Conservation (phyloP, 2,113 vertebrate species). For the Triplophysa rosa region DNA sequence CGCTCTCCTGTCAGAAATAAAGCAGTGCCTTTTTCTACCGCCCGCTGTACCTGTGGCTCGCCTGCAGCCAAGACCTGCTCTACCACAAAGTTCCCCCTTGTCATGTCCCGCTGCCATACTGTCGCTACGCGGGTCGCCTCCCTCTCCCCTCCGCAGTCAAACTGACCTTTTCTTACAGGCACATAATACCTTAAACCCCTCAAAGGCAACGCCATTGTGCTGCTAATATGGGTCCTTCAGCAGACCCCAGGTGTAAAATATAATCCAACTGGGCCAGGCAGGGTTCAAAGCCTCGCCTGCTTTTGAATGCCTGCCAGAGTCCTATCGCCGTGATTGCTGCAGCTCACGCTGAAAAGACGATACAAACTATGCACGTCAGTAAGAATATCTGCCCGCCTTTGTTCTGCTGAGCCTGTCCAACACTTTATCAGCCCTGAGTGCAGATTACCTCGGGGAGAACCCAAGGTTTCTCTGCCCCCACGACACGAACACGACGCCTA, state of each 20-base stretch:
- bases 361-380: constrained; percentile 72
- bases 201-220: constrained; percentile 62
- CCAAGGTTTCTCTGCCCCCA: constrained; percentile 61
- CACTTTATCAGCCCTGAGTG: constrained; percentile 71
- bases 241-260: constrained; percentile 63
- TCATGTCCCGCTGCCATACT: constrained; percentile 64
- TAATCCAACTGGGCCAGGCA: constrained; percentile 56
- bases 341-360: constrained; percentile 71
- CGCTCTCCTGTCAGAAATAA: constrained; percentile 22
- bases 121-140: constrained; percentile 52
- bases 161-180: constrained; percentile 55
- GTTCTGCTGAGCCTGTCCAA: constrained; percentile 74
- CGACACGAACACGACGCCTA: constrained; percentile 71
- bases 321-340: constrained; percentile 61
- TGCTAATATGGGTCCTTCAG: constrained; percentile 60
- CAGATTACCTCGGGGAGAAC: constrained; percentile 68
- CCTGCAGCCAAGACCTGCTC: constrained; percentile 42
- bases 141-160: constrained; percentile 56
- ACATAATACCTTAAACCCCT: constrained; percentile 55
- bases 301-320: constrained; percentile 67
- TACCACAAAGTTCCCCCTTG: constrained; percentile 52
- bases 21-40: constrained; percentile 5
- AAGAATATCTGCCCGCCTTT: constrained; percentile 74
- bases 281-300: constrained; percentile 64
- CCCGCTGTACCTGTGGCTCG: constrained; percentile 14